A percentile compares a stretch with the other conserved stretches of the same genome.
These are phyloP conservation scores for Drosophila melanica DNA, from an alignment of 1,140 invertebrate genomes.

Conservation along the genomic window DNA sequence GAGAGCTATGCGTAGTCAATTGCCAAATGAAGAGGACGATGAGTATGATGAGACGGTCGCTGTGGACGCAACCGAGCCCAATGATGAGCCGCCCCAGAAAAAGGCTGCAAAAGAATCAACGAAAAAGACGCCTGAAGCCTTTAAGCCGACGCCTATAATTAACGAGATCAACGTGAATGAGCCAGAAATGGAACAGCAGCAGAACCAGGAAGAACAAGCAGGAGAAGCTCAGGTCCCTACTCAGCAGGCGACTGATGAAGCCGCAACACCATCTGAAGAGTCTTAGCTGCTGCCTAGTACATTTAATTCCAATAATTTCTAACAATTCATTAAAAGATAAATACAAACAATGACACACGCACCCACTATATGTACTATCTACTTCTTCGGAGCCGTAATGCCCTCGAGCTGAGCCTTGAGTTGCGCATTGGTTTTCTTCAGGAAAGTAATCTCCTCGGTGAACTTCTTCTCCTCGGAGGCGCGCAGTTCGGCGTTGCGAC, in stretches of 20 bases:
- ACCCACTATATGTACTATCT: constrained; percentile 67
- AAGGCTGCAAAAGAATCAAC: constrained; percentile 50
- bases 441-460: constrained; percentile 94
- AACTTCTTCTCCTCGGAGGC: constrained; percentile 96
- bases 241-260: constrained; percentile 10
- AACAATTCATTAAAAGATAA: constrained; percentile 52
- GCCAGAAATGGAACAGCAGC: constrained; percentile 31
- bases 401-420: constrained; percentile 96
- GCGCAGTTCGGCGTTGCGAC: constrained; percentile 92
- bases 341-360: constrained; percentile 31
- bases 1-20: constrained; percentile 44
- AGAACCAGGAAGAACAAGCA: neutral
- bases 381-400: constrained; percentile 96
- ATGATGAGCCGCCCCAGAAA: constrained; percentile 67
- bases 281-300: constrained; percentile 32
- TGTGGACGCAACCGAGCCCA: constrained; percentile 9
- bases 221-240: neutral
- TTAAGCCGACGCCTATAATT: constrained; percentile 85
- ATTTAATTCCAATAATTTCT: constrained; percentile 59
- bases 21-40: constrained; percentile 55
- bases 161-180: constrained; percentile 81
- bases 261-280: constrained; percentile 7
- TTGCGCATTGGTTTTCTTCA: constrained; percentile 97
- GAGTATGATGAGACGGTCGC: neutral
- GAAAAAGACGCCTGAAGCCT: constrained; percentile 64